Evolutionary conservation across 1,140 invertebrate species (phyloP).

Genomic region (Pygmarrhopalites habei): DNA sequence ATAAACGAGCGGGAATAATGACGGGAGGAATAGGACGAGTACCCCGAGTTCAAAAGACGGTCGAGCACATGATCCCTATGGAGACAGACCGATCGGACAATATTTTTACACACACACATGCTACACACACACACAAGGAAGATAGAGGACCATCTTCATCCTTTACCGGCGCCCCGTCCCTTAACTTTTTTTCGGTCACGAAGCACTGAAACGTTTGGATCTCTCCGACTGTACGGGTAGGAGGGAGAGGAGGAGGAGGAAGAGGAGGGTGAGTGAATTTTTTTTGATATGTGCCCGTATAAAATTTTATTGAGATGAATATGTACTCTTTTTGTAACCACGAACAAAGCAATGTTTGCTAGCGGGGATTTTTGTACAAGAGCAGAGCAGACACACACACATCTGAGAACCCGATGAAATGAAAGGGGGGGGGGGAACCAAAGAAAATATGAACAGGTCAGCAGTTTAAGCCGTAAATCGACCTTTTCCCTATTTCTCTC

Average conservation of each 20-base stretch:
- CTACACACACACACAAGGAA: neutral
- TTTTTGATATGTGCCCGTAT: conserved; percentile 19
- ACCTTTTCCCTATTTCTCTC: too few relatives aligned
- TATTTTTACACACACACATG: neutral
- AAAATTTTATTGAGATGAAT: conserved; percentile 23
- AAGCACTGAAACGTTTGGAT: neutral
- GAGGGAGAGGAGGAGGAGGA: neutral
- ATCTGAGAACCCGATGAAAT: conserved; percentile 9
- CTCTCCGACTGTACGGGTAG: neutral
- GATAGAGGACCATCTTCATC: neutral
- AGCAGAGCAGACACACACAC: too few relatives aligned
- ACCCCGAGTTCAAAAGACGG: too few relatives aligned
- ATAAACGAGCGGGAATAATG: too few relatives aligned
- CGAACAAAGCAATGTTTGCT: too few relatives aligned
- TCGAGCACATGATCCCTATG: too few relatives aligned
- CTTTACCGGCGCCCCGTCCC: neutral
- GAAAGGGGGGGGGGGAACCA: neutral
- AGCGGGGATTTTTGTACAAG: too few relatives aligned
- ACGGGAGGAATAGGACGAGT: too few relatives aligned
- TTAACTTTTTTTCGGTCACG: neutral
- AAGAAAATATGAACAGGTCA: conserved; percentile 23
- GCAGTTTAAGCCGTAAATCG: conserved; percentile 22
- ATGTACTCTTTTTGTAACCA: conserved; percentile 20
- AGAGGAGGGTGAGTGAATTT: neutral
- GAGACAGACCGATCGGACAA: neutral